Conservation (phyloP, 2,888 invertebrate genomes). For the Caenorhabditis doughertyi region DNA sequence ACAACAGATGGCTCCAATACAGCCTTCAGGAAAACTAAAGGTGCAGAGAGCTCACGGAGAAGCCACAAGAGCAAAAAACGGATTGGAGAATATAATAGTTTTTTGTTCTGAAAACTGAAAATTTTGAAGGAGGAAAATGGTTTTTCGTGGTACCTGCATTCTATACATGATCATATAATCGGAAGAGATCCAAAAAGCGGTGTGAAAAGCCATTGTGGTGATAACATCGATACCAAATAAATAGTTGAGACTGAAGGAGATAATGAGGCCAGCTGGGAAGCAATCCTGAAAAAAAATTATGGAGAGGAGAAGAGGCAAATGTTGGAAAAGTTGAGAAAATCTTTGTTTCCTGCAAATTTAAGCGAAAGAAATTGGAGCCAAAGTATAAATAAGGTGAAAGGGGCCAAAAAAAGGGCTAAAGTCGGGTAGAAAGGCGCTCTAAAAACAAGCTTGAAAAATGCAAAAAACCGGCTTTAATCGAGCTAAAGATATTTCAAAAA, state of each 20-base stretch:
- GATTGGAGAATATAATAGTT: conserved; percentile 94
- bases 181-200: conserved; percentile 94
- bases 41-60: conserved; percentile 92
- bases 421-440: too few relatives aligned
- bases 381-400: too few relatives aligned
- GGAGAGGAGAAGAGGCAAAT: too few relatives aligned
- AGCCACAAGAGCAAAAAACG: conserved; percentile 96
- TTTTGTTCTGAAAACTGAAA: conserved; percentile 82
- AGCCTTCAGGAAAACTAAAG: conserved; percentile 92
- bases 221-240: conserved; percentile 93
- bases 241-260: conserved; percentile 90
- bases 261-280: conserved; percentile 92
- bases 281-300: conserved; percentile 89
- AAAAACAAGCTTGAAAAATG: too few relatives aligned
- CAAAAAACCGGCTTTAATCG: too few relatives aligned
- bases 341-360: too few relatives aligned
- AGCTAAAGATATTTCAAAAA: too few relatives aligned
- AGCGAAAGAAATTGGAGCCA: too few relatives aligned
- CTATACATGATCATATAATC: conserved; percentile 94
- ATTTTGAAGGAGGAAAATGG: not conserved
- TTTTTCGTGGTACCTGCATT: conserved; percentile 87
- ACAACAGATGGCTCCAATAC: conserved; percentile 91
- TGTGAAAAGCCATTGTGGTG: conserved; percentile 90
- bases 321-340: too few relatives aligned
- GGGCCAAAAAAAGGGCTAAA: too few relatives aligned